phyloP scores from a whole-genome alignment of 2,113 vertebrate genomes.

The Elephas maximus region DNA sequence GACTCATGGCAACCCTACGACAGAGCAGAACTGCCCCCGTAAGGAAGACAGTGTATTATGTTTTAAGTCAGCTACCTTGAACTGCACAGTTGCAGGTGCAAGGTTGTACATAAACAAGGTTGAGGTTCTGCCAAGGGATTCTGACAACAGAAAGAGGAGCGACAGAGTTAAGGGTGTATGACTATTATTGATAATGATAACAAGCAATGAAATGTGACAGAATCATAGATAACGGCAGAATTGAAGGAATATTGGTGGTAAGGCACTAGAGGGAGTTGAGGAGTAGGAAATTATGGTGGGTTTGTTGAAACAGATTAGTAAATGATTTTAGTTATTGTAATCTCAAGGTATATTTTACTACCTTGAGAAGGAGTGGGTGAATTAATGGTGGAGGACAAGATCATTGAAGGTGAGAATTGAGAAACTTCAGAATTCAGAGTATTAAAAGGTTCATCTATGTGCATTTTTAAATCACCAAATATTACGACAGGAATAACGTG shows the following conservation, averaged over 20 bases:
- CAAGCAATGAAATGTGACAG: neutral
- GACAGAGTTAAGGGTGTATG: neutral
- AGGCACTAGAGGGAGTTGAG: neutral
- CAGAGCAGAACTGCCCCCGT: too few relatives aligned
- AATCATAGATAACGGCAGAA: neutral
- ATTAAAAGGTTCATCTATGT: neutral
- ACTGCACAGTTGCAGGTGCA: neutral
- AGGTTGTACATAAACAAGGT: neutral
- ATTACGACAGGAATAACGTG: fast-evolving
- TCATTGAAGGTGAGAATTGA: neutral
- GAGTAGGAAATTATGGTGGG: neutral
- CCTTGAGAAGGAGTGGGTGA: neutral
- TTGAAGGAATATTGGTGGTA: neutral
- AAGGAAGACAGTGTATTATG: neutral
- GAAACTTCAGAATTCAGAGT: neutral
- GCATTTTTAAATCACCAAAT: neutral
- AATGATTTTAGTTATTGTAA: neutral
- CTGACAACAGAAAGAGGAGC: neutral
- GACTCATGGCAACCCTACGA: too few relatives aligned
- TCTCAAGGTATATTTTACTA: neutral
- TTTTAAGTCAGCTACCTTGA: neutral
- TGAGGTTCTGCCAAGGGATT: neutral
- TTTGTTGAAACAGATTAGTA: neutral
- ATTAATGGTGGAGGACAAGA: neutral
- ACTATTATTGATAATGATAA: neutral